Evolutionary conservation across 2,888 invertebrate genomes (phyloP), one percentile per base, ranked within the genome.

Genomic region (Mactromeris polynyma): DNA sequence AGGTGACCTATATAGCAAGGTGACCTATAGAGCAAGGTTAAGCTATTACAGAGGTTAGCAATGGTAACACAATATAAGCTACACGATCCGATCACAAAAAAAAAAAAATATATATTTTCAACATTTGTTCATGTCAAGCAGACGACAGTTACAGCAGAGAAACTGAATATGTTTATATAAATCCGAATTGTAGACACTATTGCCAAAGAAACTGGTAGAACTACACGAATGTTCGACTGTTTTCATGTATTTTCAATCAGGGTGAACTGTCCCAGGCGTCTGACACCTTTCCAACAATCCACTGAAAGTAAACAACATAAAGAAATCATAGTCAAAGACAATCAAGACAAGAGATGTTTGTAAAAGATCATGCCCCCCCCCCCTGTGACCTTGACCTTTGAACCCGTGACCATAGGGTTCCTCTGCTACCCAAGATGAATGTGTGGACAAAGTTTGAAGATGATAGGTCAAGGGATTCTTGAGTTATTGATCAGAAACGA

Each of bases 231-330:
- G 3, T 21, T 64, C 6, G 9, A 19, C n/a, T 58, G 58, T n/a
- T 6, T 26, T 26, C 9, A 7, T 64, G 9, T 0, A 0, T 2
- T 6, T 64, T 64, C 58, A 1, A n/a, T 64, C 58, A 46, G 17
- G 46, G 46, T 11, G 46, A 64, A 64, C 26, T 58, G 14, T 85
- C 85, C 85, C 85, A 85, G 64, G 79, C 79, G 6, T 85, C 85
- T 0, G 64, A 79, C 38, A 85, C 79, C 40, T 85, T 85, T 36
- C 85, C 80, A n/a, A 85, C 54, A 38, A 85, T 85, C 79, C 79
- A 85, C 85, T 85, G 85, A 79, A 85, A 85, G 26, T n/a, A n/a
- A n/a, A n/a, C n/a, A n/a, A n/a, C n/a, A n/a, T n/a, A n/a, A n/a
- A n/a, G n/a, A n/a, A n/a, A n/a, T n/a, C n/a, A n/a, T n/a, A n/a